Evolutionary conservation across 2,888 invertebrate genomes (phyloP).

Genomic region (Eupithecia subumbrata): DNA sequence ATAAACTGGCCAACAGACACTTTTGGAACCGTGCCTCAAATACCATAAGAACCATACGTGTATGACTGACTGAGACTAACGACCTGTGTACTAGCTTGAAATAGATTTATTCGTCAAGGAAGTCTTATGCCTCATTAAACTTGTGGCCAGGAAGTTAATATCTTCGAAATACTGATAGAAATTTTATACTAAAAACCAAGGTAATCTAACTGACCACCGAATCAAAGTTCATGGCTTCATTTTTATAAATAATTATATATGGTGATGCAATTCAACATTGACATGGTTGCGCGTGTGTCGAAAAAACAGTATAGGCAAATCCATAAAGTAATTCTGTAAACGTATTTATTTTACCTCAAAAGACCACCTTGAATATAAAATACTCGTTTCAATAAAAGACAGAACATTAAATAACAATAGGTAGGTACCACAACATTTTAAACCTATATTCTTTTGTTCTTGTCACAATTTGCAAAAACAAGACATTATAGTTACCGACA

Average conservation of each 20-base stretch:
- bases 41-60: slow-evolving; percentile 31
- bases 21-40: slow-evolving; percentile 45
- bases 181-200: slow-evolving; percentile 15
- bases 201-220: slow-evolving; percentile 12
- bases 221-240: slow-evolving; percentile 40
- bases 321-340: slow-evolving; percentile 10
- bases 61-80: slow-evolving; percentile 46
- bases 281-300: slow-evolving; percentile 30
- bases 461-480: slow-evolving; percentile 26
- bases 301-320: slow-evolving; percentile 12
- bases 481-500: slow-evolving; percentile 14
- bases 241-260: slow-evolving; percentile 24
- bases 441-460: slow-evolving; percentile 25
- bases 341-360: slow-evolving; percentile 18
- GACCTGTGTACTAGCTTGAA: slow-evolving; percentile 24
- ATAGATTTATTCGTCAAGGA: slow-evolving; percentile 30
- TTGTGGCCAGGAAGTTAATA: slow-evolving; percentile 16
- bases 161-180: slow-evolving; percentile 12
- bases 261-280: slow-evolving; percentile 45
- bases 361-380: slow-evolving; percentile 17
- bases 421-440: slow-evolving; percentile 24
- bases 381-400: slow-evolving; percentile 17
- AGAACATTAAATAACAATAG: slow-evolving; percentile 17
- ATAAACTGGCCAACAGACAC: slow-evolving; percentile 39
- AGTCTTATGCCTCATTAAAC: slow-evolving; percentile 13